Evolutionary conservation across 2,113 vertebrate genomes (phyloP).

Genomic region (Oryzias woworae): DNA sequence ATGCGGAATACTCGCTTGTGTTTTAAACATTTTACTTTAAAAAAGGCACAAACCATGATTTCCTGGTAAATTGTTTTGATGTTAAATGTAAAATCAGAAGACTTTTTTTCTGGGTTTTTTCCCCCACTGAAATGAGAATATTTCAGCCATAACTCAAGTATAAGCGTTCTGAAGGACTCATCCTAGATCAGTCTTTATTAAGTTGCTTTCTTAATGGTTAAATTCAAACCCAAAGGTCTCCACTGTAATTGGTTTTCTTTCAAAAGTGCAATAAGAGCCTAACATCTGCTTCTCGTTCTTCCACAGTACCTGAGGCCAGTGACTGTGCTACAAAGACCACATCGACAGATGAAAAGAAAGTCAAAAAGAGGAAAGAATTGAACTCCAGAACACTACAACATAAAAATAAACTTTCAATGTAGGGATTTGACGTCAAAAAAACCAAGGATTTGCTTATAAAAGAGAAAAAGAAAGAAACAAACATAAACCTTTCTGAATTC

Average conservation of each 20-base stretch:
- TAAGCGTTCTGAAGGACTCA: slow-evolving; percentile 67
- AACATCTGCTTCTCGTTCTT: slow-evolving; percentile 72
- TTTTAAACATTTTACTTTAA: slow-evolving; percentile 85
- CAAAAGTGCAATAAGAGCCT: slow-evolving; percentile 83
- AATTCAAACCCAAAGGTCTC: slow-evolving; percentile 72
- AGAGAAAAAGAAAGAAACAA: slow-evolving; percentile 41
- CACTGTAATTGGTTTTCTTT: slow-evolving; percentile 62
- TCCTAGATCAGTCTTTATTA: slow-evolving; percentile 78
- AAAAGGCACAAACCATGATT: slow-evolving; percentile 87
- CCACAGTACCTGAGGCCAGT: slow-evolving; percentile 83
- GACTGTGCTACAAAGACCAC: slow-evolving; percentile 81
- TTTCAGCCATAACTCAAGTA: slow-evolving; percentile 70
- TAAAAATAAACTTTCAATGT: slow-evolving; percentile 74
- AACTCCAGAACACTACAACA: slow-evolving; percentile 79
- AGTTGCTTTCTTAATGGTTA: slow-evolving; percentile 70
- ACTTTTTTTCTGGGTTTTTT: slow-evolving; percentile 48
- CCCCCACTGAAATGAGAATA: slow-evolving; percentile 64
- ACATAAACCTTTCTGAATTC: slow-evolving; percentile 64
- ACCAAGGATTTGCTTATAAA: slow-evolving; percentile 74
- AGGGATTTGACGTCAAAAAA: slow-evolving; percentile 69
- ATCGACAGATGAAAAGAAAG: slow-evolving; percentile 70
- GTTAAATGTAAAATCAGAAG: slow-evolving; percentile 78
- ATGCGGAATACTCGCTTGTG: slow-evolving; percentile 69
- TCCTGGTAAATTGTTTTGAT: slow-evolving; percentile 83
- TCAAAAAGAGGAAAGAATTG: slow-evolving; percentile 57